Evolutionary conservation across 2,888 invertebrate species (phyloP).

Genomic region (Noctua comes): DNA sequence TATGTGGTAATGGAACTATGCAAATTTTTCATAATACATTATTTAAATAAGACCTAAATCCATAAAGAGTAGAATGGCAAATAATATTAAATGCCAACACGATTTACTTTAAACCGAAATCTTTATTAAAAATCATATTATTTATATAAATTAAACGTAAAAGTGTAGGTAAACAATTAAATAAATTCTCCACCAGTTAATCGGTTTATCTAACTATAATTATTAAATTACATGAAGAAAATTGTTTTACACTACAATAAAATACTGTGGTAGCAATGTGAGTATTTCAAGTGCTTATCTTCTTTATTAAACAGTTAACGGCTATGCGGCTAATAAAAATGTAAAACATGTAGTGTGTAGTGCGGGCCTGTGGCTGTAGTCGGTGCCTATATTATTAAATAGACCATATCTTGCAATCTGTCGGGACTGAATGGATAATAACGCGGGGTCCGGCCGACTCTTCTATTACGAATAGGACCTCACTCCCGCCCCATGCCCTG

Average conservation of each 20-base stretch:
- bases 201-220: constrained; percentile 25
- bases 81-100: constrained; percentile 26
- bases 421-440: constrained; percentile 84
- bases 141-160: neutral
- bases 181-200: constrained; percentile 15
- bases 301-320: constrained; percentile 32
- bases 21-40: constrained; percentile 31
- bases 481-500: constrained; percentile 76
- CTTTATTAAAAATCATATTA: neutral
- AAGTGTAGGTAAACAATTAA: constrained; percentile 18
- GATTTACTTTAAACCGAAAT: constrained; percentile 11
- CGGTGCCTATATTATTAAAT: constrained; percentile 81
- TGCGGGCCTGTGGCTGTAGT: constrained; percentile 73
- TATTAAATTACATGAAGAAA: constrained; percentile 37
- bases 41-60: constrained; percentile 42
- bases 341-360: constrained; percentile 63
- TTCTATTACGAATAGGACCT: constrained; percentile 78
- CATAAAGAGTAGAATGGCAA: constrained; percentile 12
- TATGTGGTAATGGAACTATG: constrained; percentile 31
- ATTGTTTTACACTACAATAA: constrained; percentile 32
- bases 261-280: constrained; percentile 22
- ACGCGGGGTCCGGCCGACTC: constrained; percentile 73
- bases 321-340: constrained; percentile 43
- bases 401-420: constrained; percentile 83
- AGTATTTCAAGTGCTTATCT: constrained; percentile 45